phyloP scores from a whole-genome alignment of 2,888 invertebrate species.

The Petrophora chlorosata region DNA sequence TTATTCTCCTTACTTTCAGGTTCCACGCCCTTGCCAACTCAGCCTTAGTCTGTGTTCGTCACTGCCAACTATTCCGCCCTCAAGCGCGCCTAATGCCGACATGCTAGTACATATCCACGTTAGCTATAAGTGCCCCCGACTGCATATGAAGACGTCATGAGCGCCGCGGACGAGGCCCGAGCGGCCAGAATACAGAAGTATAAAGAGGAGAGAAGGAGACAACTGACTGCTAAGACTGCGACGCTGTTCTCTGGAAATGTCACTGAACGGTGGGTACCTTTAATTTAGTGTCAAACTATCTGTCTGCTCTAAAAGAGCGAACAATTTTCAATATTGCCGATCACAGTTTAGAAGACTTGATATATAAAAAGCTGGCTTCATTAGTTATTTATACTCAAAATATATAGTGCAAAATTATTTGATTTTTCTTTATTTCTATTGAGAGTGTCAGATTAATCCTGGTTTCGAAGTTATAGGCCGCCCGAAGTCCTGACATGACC shows the following conservation, averaged over 20 bases:
- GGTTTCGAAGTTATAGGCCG: no score
- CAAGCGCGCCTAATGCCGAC: conserved; percentile 70
- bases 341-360: no score
- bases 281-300: no score
- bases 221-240: conserved; percentile 85
- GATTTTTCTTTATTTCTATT: no score
- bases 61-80: conserved; percentile 80
- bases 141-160: conserved; percentile 69
- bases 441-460: no score
- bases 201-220: conserved; percentile 88
- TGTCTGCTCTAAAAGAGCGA: no score
- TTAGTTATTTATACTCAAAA: no score
- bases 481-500: no score
- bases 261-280: conserved; percentile 66
- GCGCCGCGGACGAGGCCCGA: conserved; percentile 77
- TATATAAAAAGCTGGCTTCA: no score
- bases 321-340: no score
- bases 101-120: conserved; percentile 69
- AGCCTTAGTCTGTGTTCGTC: conserved; percentile 68
- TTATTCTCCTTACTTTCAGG: conserved; percentile 60
- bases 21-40: conserved; percentile 50
- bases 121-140: conserved; percentile 57
- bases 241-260: conserved; percentile 87
- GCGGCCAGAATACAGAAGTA: conserved; percentile 87
- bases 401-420: no score